These are phyloP conservation scores for Eidolon helvum DNA, from an alignment of 2,113 vertebrate species.

Conservation along the genomic window DNA sequence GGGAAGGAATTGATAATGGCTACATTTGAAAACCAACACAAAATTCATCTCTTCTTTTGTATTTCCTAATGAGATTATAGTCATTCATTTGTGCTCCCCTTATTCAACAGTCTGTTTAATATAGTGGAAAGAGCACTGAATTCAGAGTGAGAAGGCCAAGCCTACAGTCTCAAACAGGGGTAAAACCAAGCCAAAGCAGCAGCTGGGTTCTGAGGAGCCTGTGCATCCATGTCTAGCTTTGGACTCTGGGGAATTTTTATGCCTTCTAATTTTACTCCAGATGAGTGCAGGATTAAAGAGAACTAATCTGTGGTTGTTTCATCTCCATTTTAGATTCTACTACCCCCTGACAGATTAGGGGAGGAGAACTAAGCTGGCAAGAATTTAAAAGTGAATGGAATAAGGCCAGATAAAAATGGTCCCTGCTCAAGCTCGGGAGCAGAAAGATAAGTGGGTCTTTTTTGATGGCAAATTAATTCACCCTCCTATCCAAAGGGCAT, in stretches of 20 bases:
- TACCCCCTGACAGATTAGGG: not conserved
- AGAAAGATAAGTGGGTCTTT: too few relatives aligned
- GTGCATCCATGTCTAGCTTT: not conserved
- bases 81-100: not conserved
- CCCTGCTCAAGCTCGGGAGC: not conserved
- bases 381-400: not conserved
- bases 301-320: not conserved
- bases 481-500: not conserved
- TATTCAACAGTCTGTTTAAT: not conserved
- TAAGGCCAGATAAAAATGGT: not conserved
- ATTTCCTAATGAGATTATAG: slow-evolving; percentile 3
- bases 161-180: not conserved
- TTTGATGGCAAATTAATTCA: not conserved
- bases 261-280: not conserved
- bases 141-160: not conserved
- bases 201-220: not conserved
- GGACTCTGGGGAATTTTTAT: not conserved
- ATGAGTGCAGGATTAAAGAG: not conserved
- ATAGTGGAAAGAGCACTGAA: not conserved
- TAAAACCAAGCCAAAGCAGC: not conserved
- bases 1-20: not conserved
- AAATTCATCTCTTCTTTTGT: not conserved
- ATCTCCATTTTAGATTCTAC: not conserved
- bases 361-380: not conserved
- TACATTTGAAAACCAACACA: not conserved